Conservation (phyloP, 1,140 invertebrate genomes). For the Nasonia vitripennis region DNA sequence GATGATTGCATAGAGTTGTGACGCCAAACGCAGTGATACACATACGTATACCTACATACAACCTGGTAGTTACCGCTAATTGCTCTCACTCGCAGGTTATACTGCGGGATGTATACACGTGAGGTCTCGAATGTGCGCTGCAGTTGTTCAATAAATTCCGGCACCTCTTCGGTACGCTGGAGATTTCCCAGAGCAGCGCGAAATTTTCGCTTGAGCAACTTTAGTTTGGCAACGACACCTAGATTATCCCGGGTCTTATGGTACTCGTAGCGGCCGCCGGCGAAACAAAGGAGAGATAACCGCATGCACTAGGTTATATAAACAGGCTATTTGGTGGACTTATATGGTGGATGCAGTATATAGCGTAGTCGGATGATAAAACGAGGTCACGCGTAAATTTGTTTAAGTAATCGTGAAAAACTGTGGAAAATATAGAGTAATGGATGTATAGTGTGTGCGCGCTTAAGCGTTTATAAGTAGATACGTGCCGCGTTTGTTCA, state of each 20-base stretch:
- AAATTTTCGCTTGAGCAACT: constrained; percentile 8
- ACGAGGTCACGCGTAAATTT: no score
- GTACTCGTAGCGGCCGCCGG: neutral
- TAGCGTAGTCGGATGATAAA: no score
- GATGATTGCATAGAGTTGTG: neutral
- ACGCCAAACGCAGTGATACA: neutral
- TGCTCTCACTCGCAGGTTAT: neutral
- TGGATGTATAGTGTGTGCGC: no score
- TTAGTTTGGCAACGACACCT: neutral
- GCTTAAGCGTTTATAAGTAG: no score
- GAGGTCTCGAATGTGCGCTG: neutral
- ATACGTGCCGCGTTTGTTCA: no score
- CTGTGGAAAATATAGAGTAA: no score
- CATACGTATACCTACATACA: neutral
- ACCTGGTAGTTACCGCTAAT: constrained; percentile 18
- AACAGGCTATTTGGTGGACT: neutral
- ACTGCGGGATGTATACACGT: neutral
- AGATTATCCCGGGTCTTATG: neutral
- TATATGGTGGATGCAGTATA: no score
- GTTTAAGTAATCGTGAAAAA: no score
- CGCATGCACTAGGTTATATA: neutral
- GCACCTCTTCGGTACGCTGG: neutral
- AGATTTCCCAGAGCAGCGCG: neutral
- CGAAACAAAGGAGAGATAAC: neutral
- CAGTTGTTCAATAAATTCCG: constrained; percentile 19